Evolutionary conservation across 2,113 vertebrate genomes (phyloP).

Genomic region (Bos indicus): DNA sequence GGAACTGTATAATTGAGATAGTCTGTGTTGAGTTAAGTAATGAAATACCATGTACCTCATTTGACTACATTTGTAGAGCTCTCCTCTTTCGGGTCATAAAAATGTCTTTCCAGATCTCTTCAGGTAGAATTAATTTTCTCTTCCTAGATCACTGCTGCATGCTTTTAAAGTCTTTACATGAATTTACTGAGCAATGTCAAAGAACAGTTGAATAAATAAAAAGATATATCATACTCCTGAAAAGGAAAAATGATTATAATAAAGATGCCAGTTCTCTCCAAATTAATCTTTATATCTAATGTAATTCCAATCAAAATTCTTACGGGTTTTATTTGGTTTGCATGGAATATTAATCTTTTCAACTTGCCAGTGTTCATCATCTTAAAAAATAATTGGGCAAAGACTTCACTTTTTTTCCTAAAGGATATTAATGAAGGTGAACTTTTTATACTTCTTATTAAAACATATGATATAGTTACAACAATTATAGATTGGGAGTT

Average conservation of each 20-base stretch:
- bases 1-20: background rate
- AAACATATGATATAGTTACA: constrained; percentile 7
- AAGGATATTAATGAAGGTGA: constrained; percentile 20
- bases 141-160: background rate
- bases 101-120: background rate
- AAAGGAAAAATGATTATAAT: constrained; percentile 16
- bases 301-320: constrained; percentile 27
- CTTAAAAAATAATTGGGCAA: constrained; percentile 1
- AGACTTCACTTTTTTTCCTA: background rate
- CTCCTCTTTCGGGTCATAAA: background rate
- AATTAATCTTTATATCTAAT: constrained; percentile 35
- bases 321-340: constrained; percentile 7
- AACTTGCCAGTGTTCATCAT: constrained; percentile 8
- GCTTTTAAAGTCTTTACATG: background rate
- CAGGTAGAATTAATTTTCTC: background rate
- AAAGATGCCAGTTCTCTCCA: background rate
- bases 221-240: background rate
- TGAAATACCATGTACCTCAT: background rate
- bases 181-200: background rate
- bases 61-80: background rate
- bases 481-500: background rate
- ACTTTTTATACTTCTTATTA: constrained; percentile 25
- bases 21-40: background rate
- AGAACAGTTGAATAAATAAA: constrained; percentile 14
- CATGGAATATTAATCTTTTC: constrained; percentile 35